phyloP scores from a whole-genome alignment of 2,888 invertebrate species.

The Himalopsyche kuldschensis region DNA sequence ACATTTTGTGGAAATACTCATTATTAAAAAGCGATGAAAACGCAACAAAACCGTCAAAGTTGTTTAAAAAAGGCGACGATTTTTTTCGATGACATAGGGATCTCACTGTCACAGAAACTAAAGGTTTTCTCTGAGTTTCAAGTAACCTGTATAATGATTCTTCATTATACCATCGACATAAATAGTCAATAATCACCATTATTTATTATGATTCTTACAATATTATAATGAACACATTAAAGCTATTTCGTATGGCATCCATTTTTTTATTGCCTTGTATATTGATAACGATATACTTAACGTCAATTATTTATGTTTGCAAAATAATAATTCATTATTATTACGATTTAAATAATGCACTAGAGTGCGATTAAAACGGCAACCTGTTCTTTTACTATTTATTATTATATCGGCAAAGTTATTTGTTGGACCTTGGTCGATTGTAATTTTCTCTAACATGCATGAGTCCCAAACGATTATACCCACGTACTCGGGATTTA shows the following conservation, averaged over 20 bases:
- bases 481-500: too few species aligned
- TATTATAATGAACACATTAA: conserved; percentile 5
- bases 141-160: too few species aligned
- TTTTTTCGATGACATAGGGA: too few species aligned
- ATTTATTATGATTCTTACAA: not conserved
- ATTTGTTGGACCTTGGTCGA: not conserved
- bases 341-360: not conserved
- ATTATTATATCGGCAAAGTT: not conserved
- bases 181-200: too few species aligned
- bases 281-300: conserved; percentile 13
- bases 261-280: conserved; percentile 13
- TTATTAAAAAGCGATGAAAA: too few species aligned
- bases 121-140: too few species aligned
- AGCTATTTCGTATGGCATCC: conserved; percentile 10
- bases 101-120: too few species aligned
- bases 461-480: not conserved
- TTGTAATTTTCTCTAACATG: not conserved
- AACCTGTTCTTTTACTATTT: not conserved
- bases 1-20: too few species aligned
- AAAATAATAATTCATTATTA: not conserved
- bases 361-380: not conserved
- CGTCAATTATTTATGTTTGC: not conserved
- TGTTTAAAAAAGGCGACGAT: too few species aligned
- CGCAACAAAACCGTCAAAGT: too few species aligned
- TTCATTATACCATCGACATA: too few species aligned